Conservation (phyloP, 2,797 vertebrate species). For the Leuciscus waleckii region DNA sequence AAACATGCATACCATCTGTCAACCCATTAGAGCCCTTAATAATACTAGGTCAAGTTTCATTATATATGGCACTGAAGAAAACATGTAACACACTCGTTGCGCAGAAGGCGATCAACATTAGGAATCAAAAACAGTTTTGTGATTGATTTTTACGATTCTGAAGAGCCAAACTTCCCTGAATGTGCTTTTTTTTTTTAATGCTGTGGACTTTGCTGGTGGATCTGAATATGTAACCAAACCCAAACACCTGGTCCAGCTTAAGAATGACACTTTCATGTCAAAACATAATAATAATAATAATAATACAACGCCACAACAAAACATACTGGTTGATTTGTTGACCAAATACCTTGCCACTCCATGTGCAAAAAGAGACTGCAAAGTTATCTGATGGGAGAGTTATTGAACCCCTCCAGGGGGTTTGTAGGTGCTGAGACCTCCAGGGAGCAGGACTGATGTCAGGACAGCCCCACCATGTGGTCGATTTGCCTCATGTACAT, state of each 20-base stretch:
- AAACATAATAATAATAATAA: not conserved
- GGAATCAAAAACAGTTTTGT: not conserved
- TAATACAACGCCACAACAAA: not conserved
- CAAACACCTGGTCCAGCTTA: conserved; percentile 3
- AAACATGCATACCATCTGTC: conserved; percentile 15
- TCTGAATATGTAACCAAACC: not conserved
- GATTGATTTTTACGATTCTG: not conserved
- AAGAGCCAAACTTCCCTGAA: conserved; percentile 11
- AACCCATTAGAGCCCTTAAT: conserved; percentile 37
- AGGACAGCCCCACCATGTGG: conserved; percentile 95
- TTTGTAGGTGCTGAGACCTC: conserved; percentile 31
- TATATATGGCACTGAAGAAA: conserved; percentile 53
- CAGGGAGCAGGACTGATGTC: conserved; percentile 76
- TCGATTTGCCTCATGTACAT: conserved; percentile 99
- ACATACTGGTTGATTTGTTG: conserved; percentile 22
- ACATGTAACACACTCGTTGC: conserved; percentile 31
- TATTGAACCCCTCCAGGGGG: conserved; percentile 44
- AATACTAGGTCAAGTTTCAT: conserved; percentile 44
- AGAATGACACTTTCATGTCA: not conserved
- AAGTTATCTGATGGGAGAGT: conserved; percentile 36
- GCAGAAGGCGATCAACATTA: not conserved
- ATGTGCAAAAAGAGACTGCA: conserved; percentile 51
- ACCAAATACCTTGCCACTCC: not conserved
- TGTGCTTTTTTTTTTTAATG: not conserved
- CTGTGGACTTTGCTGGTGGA: not conserved